Evolutionary conservation across 2,888 invertebrate genomes (phyloP).

Genomic region (Caenorhabditis parvicauda): DNA sequence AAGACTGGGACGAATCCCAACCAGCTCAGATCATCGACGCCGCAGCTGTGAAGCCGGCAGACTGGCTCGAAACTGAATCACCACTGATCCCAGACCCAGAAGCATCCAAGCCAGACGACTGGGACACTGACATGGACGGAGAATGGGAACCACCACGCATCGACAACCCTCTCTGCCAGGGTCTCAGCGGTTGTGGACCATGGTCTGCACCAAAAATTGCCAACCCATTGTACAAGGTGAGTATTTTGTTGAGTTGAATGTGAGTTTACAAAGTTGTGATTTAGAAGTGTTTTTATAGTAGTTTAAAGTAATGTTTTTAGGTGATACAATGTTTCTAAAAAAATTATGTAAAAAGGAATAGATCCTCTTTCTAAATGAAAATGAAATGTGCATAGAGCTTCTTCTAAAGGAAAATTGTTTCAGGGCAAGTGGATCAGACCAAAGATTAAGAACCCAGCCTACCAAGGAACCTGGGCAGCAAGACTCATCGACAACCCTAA

Average conservation of each 20-base stretch:
- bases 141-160: constrained; percentile 86
- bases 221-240: constrained; percentile 68
- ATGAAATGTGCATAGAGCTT: no score
- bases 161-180: constrained; percentile 52
- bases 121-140: constrained; percentile 98
- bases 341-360: not conserved
- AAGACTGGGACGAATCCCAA: constrained; percentile 81
- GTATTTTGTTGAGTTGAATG: not conserved
- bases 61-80: constrained; percentile 78
- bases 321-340: not conserved
- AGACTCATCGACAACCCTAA: constrained; percentile 84
- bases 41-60: constrained; percentile 49
- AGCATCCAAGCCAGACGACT: constrained; percentile 85
- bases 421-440: constrained; percentile 87
- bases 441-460: constrained; percentile 68
- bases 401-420: no score
- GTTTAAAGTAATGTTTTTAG: not conserved
- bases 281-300: not conserved
- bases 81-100: constrained; percentile 80
- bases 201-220: constrained; percentile 75
- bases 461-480: constrained; percentile 69
- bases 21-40: constrained; percentile 77
- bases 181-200: constrained; percentile 82
- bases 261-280: not conserved
- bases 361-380: no score